Evolutionary conservation across 2,888 invertebrate species (phyloP).

Genomic region (Pediacus dermestoides): DNA sequence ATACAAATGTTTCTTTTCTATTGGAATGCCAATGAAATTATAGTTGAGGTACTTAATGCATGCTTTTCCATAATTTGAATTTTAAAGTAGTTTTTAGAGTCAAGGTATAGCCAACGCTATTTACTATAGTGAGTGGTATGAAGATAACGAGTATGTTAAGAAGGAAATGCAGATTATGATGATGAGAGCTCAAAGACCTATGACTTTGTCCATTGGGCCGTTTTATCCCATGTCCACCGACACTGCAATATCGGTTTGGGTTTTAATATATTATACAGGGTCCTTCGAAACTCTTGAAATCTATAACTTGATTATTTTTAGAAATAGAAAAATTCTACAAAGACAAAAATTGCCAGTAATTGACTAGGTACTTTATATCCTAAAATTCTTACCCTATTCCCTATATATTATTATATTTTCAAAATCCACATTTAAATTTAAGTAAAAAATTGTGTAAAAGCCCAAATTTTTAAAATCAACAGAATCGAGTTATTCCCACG

Average conservation of each 20-base stretch:
- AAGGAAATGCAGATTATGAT: conserved; percentile 27
- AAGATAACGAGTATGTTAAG: conserved; percentile 23
- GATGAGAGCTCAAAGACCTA: conserved; percentile 28
- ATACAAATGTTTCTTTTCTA: conserved; percentile 34
- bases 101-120: conserved; percentile 13
- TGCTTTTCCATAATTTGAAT: conserved; percentile 3
- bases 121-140: conserved; percentile 31
- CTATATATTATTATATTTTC: no score
- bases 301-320: no score
- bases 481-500: no score
- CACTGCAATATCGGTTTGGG: conserved; percentile 30
- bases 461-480: no score
- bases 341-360: no score
- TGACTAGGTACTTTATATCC: no score
- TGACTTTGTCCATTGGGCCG: conserved; percentile 29
- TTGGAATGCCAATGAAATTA: conserved; percentile 37
- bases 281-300: neutral
- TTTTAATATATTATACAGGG: neutral
- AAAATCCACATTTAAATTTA: no score
- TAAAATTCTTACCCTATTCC: no score
- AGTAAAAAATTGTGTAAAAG: no score
- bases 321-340: no score
- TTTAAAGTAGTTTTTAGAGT: conserved; percentile 15
- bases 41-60: conserved; percentile 26
- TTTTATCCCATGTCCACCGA: conserved; percentile 32